A percentile compares a stretch with the other conserved stretches of the same genome.
These are phyloP conservation scores for Drosophila tsacasi DNA, from an alignment of 1,140 invertebrate species.

Conservation along the genomic window DNA sequence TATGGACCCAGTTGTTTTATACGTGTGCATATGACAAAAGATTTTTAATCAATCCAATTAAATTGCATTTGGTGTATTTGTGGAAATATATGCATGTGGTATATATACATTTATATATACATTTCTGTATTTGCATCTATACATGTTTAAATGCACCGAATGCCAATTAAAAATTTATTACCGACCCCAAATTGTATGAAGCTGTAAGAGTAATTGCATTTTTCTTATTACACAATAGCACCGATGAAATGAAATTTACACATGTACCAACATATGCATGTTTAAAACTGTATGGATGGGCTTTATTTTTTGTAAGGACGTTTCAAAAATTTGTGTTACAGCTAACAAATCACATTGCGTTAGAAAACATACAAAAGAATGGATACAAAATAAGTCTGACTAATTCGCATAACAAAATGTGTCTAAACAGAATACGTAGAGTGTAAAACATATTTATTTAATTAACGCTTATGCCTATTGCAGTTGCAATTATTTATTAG, in stretches of 20 bases:
- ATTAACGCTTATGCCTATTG: conserved; percentile 41
- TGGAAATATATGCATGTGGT: background rate
- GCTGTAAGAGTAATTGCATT: background rate
- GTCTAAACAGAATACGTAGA: conserved; percentile 29
- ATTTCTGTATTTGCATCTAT: background rate
- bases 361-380: conserved; percentile 69
- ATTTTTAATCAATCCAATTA: conserved; percentile 31
- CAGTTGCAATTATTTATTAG: conserved; percentile 15
- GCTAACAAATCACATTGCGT: conserved; percentile 77
- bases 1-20: background rate
- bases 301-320: conserved; percentile 79
- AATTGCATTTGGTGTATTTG: conserved; percentile 9
- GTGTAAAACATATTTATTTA: conserved; percentile 57
- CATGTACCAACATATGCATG: background rate
- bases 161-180: conserved; percentile 32
- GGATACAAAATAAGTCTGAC: conserved; percentile 44
- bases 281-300: conserved; percentile 66
- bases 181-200: background rate
- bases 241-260: background rate
- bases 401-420: conserved; percentile 65
- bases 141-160: background rate
- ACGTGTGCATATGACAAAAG: background rate
- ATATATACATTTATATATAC: background rate
- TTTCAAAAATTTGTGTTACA: conserved; percentile 73
- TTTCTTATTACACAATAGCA: background rate